phyloP scores from a whole-genome alignment of 2,797 vertebrate species.

The Apogon talboti region DNA sequence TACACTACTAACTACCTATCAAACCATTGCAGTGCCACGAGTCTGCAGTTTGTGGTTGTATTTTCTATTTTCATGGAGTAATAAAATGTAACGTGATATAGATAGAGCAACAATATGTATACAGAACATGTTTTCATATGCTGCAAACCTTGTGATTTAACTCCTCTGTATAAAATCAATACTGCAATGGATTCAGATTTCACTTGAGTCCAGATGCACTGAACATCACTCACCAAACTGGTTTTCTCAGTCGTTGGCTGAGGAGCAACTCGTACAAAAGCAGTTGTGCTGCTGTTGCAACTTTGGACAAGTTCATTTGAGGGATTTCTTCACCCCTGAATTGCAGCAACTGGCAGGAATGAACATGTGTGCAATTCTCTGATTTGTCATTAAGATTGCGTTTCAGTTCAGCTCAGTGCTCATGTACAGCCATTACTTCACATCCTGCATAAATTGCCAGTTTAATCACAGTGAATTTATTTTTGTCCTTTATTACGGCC shows the following conservation, averaged over 20 bases:
- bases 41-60: not conserved
- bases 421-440: constrained; percentile 18
- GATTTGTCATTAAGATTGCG: not conserved
- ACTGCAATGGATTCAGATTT: constrained; percentile 7
- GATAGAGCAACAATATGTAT: too few species aligned
- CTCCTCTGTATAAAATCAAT: not conserved
- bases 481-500: not conserved
- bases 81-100: not conserved
- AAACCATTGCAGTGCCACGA: not conserved
- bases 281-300: constrained; percentile 17
- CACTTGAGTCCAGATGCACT: not conserved
- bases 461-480: not conserved
- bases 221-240: constrained; percentile 4
- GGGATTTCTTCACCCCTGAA: constrained; percentile 20
- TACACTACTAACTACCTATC: not conserved
- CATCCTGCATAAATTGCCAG: not conserved
- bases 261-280: not conserved
- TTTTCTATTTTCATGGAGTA: not conserved
- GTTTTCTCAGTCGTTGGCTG: constrained; percentile 13
- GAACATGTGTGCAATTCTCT: constrained; percentile 16
- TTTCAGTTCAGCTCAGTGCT: constrained; percentile 5
- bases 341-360: constrained; percentile 33
- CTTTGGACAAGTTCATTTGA: not conserved
- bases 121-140: not conserved
- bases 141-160: not conserved